Conservation (phyloP, 2,888 invertebrate genomes). For the Monopis laevigella region DNA sequence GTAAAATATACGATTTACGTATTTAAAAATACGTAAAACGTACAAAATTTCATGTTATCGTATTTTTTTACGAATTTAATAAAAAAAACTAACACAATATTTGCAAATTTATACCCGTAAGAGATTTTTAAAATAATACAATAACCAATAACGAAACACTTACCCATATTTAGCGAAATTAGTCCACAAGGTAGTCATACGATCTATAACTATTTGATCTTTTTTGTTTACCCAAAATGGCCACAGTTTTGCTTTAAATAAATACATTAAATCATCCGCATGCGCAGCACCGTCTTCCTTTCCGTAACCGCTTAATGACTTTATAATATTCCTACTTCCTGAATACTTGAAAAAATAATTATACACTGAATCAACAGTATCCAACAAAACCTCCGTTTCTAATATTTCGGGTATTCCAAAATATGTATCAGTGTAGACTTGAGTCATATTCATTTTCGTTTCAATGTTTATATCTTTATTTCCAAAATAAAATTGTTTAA, state of each 20-base stretch:
- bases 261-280: constrained; percentile 48
- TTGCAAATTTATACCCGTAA: no score
- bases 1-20: no score
- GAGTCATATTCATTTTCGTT: constrained; percentile 35
- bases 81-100: no score
- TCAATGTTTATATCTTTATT: constrained; percentile 46
- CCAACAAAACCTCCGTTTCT: constrained; percentile 30
- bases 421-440: constrained; percentile 46
- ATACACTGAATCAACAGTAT: constrained; percentile 30
- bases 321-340: constrained; percentile 43
- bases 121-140: no score
- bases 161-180: constrained; percentile 56
- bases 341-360: constrained; percentile 47
- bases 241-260: constrained; percentile 38
- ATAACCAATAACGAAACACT: no score
- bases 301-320: constrained; percentile 29
- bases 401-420: constrained; percentile 46
- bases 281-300: constrained; percentile 41
- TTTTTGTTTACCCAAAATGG: constrained; percentile 32
- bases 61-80: no score
- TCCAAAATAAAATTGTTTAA: constrained; percentile 51
- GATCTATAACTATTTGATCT: constrained; percentile 36
- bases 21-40: no score
- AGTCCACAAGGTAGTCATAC: constrained; percentile 47
- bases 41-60: no score